Base-by-base conservation (phyloP, 2,888 invertebrate species). In the Furcula furcula region DNA sequence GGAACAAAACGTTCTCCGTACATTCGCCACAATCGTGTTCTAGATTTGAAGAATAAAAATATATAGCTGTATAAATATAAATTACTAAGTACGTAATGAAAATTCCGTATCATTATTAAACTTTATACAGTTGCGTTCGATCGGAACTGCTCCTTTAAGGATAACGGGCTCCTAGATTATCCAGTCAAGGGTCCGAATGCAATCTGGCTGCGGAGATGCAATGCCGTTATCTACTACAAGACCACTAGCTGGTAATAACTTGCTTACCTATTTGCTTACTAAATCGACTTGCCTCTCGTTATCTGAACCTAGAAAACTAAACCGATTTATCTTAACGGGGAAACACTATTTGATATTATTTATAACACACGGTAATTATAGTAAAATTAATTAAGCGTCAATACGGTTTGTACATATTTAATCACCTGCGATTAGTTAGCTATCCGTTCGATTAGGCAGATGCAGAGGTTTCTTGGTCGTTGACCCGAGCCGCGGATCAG, bases 131-230 rank as follows among this genome's bases (percentile, higher is more conserved):
- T 59, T 53, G 49, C 60, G 55, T 65, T 71, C 60, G 55, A 65
- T 71, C 71, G 75, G 74, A 74, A 75, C 67, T 72, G 63, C 65
- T 69, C 67, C 63, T 61, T 61, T 65, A 67, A 65, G 68, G 61
- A 64, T 64, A 82, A 81, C 82, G 77, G 82, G 72, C 53, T 55
- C 55, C 40, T 43, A 65, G 57, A 65, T 62, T 67, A 60, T 64
- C 62, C 54, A 62, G 58, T 47, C 52, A 54, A 55, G 63, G 71
- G 69, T 67, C 62, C 60, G 62, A 66, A 55, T 59, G 63, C 68
- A 66, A 66, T 68, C 69, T 62, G 52, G 60, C 60, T 62, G 56
- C 57, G 35, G 45, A 59, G 65, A 63, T 59, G 54, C 64, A 46
- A 56, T 55, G 49, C 70, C 74, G 74, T 73, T 73, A 74, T 57